Evolutionary conservation across 2,797 vertebrate species (phyloP), one percentile per base, ranked within the genome.

Genomic region (Taenioides sp.): DNA sequence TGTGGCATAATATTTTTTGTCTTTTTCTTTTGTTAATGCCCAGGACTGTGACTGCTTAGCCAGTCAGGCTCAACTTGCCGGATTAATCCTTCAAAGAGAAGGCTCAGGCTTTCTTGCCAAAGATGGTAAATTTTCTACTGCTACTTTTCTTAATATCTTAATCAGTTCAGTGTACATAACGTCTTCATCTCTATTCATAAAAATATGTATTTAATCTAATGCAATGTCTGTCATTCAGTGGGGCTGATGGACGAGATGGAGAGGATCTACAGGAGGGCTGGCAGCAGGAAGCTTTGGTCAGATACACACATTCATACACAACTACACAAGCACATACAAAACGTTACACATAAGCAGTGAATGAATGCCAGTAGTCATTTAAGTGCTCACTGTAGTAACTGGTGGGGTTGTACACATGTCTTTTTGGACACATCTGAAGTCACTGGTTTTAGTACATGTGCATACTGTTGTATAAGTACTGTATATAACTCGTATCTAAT

Each of bases 211-310:
- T 34, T 34, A 0, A 34, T 31, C 17, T 43, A 11, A 64, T 6
- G 43, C 3, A 0, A 23, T 37, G 4, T 71, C 70, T 81, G 37
- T 83, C 40, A 80, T 87, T 14, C 87, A 95, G 98, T 96, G 92
- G 92, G 91, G 67, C 87, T 98, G 84, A 94, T 89, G 83, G 96
- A 97, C 55, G 96, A 97, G 76, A 89, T 99, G 86, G 97, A 99
- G 91, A 95, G 96, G 84, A 93, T 99, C 92, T 99, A 99, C 86
- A 95, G 96, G 88, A 94, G 92, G 92, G 97, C 98, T 31, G 98
- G 98, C 77, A 98, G 95, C 94, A 95, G 93, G 83, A 99, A 99
- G 76, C 96, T 98, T 92, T 99, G 98, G 98, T 99, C 95, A 92
- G 97, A 95, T 87, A 84, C 77, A 52, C 12, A 27, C 66, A 3